Evolutionary conservation across 1,140 invertebrate genomes (phyloP).

Genomic region (Phenacoccus solenopsis): DNA sequence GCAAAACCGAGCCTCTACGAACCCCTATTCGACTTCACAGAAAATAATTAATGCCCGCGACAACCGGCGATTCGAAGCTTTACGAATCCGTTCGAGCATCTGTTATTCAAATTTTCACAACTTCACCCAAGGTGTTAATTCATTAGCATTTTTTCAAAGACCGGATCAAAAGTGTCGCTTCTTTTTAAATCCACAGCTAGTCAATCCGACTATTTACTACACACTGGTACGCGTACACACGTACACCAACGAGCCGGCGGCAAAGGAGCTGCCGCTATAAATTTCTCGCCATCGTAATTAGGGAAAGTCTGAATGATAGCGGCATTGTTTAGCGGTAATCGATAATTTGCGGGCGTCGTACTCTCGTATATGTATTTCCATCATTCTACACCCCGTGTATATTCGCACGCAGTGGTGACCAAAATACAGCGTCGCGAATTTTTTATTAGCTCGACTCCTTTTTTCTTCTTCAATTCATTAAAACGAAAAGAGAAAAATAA

Average conservation of each 20-base stretch:
- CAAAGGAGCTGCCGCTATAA: not conserved
- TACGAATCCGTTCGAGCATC: too few species aligned
- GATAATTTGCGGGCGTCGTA: constrained; percentile 15
- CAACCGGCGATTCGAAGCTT: too few species aligned
- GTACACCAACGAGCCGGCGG: not conserved
- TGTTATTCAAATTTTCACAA: not conserved
- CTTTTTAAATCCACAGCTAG: too few species aligned
- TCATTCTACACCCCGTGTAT: not conserved
- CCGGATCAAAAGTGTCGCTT: not conserved
- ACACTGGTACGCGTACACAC: too few species aligned
- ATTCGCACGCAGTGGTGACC: constrained; percentile 2
- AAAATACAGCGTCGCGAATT: not conserved
- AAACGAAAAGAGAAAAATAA: too few species aligned
- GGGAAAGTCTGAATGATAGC: constrained; percentile 11
- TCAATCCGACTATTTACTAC: too few species aligned
- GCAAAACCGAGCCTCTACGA: too few species aligned
- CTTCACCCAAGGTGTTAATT: not conserved
- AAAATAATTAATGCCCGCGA: too few species aligned
- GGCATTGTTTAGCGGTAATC: constrained; percentile 16
- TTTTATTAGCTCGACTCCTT: too few species aligned
- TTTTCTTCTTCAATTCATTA: too few species aligned
- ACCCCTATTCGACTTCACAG: too few species aligned
- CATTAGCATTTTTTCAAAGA: not conserved
- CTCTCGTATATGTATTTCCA: constrained; percentile 1
- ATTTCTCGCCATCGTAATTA: constrained; percentile 10